phyloP scores from a whole-genome alignment of 2,113 vertebrate genomes.

The Sapajus apella region DNA sequence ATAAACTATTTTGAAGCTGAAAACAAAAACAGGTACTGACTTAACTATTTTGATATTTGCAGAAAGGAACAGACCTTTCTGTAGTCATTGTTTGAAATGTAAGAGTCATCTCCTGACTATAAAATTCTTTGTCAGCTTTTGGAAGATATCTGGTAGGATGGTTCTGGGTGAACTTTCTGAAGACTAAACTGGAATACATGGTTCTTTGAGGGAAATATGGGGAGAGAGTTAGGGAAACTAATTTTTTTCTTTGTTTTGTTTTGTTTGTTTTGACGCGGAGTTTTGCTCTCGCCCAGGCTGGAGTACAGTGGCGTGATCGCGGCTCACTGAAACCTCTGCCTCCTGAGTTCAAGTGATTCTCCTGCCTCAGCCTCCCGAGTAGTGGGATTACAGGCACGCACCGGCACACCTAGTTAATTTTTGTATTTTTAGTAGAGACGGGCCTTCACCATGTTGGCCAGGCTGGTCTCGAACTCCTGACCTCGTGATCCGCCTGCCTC shows the following conservation, averaged over 20 bases:
- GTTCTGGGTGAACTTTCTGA: background rate
- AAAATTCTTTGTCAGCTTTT: background rate
- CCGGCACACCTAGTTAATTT: no score
- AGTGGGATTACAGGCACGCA: no score
- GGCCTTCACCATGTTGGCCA: no score
- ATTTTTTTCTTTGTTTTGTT: background rate
- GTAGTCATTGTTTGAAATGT: background rate
- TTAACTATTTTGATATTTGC: background rate
- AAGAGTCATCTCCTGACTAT: background rate
- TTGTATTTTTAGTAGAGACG: no score
- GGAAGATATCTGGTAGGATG: background rate
- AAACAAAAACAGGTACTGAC: background rate
- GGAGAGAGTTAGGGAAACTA: background rate
- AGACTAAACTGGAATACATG: background rate
- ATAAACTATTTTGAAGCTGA: background rate
- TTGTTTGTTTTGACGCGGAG: background rate
- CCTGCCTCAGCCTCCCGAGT: no score
- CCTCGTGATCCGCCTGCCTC: no score
- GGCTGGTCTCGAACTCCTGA: no score
- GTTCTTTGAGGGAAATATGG: background rate
- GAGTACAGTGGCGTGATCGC: no score
- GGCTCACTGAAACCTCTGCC: no score
- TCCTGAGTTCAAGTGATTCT: no score
- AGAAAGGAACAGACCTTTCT: background rate
- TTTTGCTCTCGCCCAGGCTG: no score